A percentile compares a stretch with the other conserved stretches of the same genome.
phyloP scores from a whole-genome alignment of 1,140 invertebrate species.

The Zaprionus tsacasi region DNA sequence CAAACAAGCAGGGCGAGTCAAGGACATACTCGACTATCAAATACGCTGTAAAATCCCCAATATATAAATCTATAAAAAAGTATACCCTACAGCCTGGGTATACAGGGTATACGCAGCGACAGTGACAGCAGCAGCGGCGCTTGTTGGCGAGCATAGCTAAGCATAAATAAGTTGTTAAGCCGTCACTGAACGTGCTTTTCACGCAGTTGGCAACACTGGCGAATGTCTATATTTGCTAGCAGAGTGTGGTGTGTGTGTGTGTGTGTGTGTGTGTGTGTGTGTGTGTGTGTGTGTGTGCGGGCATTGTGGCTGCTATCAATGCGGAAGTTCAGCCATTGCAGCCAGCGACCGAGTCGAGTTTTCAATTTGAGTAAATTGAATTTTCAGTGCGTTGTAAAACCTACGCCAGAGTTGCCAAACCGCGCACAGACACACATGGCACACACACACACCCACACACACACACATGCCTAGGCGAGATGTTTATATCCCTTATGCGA shows the following conservation, averaged over 20 bases:
- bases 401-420: constrained; percentile 50
- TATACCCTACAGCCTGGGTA: too few relatives aligned
- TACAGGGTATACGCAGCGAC: constrained; percentile 32
- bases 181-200: constrained; percentile 71
- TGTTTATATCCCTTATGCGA: constrained; percentile 35
- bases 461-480: not conserved
- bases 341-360: constrained; percentile 54
- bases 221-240: constrained; percentile 19
- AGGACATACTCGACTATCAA: not conserved
- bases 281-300: constrained; percentile 13
- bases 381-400: constrained; percentile 50
- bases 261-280: constrained; percentile 1
- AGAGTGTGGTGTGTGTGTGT: not conserved
- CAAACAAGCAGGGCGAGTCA: constrained; percentile 19
- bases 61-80: too few relatives aligned
- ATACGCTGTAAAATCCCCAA: not conserved
- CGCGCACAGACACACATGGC: not conserved
- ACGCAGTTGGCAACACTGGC: constrained; percentile 62
- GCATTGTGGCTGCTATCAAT: constrained; percentile 64
- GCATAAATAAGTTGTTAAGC: constrained; percentile 82
- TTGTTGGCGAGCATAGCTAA: constrained; percentile 51
- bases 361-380: constrained; percentile 77
- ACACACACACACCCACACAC: not conserved
- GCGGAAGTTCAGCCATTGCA: constrained; percentile 59
- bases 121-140: constrained; percentile 4